These are phyloP conservation scores for Podarcis raffonei DNA, from an alignment of 2,113 vertebrate genomes.

Conservation along the genomic window DNA sequence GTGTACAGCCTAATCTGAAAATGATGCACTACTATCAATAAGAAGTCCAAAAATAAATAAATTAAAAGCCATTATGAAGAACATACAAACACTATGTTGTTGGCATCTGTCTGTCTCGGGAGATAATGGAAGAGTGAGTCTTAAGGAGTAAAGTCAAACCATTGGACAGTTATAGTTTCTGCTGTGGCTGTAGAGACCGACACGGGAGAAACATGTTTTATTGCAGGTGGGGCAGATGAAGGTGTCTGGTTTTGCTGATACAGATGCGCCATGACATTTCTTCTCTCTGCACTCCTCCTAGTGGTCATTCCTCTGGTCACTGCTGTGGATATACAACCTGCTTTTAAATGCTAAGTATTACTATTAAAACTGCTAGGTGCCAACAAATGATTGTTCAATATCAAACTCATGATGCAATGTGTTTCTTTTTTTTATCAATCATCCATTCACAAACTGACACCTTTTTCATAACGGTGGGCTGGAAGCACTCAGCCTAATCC, in stretches of 20 bases:
- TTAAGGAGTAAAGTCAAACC: no score
- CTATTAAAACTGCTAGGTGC: neutral
- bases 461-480: neutral
- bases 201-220: no score
- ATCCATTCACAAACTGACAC: neutral
- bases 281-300: no score
- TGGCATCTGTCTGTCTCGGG: neutral
- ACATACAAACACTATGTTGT: neutral
- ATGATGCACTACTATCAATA: neutral
- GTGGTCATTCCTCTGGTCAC: no score
- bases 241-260: no score
- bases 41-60: neutral
- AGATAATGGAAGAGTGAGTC: no score
- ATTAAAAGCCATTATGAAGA: neutral
- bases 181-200: no score
- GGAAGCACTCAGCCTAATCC: neutral
- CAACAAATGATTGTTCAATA: neutral
- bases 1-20: neutral
- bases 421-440: neutral
- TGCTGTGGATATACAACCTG: no score
- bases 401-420: neutral
- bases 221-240: no score
- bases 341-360: neutral
- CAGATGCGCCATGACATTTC: no score
- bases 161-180: no score